phyloP scores from a whole-genome alignment of 2,113 vertebrate genomes.

The Beaufortia kweichowensis region DNA sequence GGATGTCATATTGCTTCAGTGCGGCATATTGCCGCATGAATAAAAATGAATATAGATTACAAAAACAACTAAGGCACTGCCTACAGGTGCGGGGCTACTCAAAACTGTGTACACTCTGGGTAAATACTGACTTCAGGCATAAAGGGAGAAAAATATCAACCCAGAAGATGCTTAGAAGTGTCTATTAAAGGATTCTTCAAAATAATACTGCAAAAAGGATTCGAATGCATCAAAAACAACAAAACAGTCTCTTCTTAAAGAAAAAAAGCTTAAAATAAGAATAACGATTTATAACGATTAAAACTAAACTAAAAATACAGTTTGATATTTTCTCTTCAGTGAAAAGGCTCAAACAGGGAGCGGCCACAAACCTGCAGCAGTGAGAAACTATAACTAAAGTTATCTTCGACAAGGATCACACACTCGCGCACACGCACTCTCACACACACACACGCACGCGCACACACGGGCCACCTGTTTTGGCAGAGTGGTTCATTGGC shows the following conservation, averaged over 20 bases:
- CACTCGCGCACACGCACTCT: neutral
- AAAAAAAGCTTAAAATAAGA: slow-evolving; percentile 55
- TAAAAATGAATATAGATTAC: slow-evolving; percentile 31
- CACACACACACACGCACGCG: neutral
- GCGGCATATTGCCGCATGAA: slow-evolving; percentile 13
- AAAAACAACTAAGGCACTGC: slow-evolving; percentile 41
- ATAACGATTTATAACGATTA: slow-evolving; percentile 45
- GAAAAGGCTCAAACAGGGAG: slow-evolving; percentile 33
- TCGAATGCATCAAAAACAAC: slow-evolving; percentile 27
- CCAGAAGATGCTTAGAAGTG: slow-evolving; percentile 55
- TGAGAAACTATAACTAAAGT: slow-evolving; percentile 9
- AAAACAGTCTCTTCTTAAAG: slow-evolving; percentile 21
- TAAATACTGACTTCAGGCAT: slow-evolving; percentile 48
- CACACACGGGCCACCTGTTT: neutral
- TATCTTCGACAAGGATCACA: slow-evolving; percentile 3
- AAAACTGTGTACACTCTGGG: slow-evolving; percentile 28
- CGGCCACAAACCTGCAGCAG: slow-evolving; percentile 51
- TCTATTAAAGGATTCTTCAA: slow-evolving; percentile 46
- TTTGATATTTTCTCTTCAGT: slow-evolving; percentile 49
- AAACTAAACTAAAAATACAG: slow-evolving; percentile 54
- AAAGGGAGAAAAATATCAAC: slow-evolving; percentile 60
- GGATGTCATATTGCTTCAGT: slow-evolving; percentile 11
- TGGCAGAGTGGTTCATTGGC: slow-evolving; percentile 17
- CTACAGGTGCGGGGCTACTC: slow-evolving; percentile 21
- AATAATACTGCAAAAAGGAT: slow-evolving; percentile 58